phyloP scores from a whole-genome alignment of 2,797 vertebrate genomes.

The Pipistrellus kuhlii region DNA sequence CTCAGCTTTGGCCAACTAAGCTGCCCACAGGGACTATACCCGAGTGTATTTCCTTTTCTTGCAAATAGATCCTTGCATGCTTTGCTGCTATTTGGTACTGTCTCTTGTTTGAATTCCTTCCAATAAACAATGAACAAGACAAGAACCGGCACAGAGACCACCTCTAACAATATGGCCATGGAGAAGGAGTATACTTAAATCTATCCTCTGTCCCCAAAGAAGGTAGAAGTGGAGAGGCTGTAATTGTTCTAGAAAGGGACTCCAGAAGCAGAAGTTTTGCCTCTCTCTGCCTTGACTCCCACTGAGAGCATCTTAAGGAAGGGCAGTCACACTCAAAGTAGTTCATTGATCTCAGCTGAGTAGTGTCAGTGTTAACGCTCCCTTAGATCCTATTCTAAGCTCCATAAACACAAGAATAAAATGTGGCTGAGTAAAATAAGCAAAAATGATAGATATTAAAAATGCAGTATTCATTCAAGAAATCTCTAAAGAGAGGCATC shows the following conservation, averaged over 20 bases:
- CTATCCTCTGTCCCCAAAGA: background rate
- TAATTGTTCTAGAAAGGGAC: background rate
- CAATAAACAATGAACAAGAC: background rate
- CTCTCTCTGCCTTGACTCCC: background rate
- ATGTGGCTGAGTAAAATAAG: background rate
- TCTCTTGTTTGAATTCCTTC: background rate
- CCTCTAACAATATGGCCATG: background rate
- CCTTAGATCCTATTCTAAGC: background rate
- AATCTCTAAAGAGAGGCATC: background rate
- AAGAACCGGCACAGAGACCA: background rate
- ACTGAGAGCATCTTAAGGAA: background rate
- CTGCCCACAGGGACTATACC: too few species aligned
- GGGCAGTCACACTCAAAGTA: fast-evolving
- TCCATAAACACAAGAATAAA: too few species aligned
- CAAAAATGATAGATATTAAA: conserved; percentile 7
- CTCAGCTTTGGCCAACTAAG: too few species aligned
- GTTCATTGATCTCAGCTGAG: background rate
- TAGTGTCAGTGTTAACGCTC: too few species aligned
- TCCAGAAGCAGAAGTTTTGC: background rate
- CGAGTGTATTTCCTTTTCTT: too few species aligned
- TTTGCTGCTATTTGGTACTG: background rate
- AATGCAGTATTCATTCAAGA: conserved; percentile 3
- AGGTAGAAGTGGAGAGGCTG: background rate
- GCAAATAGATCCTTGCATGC: background rate
- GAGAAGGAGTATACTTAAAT: background rate